Evolutionary conservation across 1,140 invertebrate species (phyloP).

Genomic region (Chironomus striatipennis): DNA sequence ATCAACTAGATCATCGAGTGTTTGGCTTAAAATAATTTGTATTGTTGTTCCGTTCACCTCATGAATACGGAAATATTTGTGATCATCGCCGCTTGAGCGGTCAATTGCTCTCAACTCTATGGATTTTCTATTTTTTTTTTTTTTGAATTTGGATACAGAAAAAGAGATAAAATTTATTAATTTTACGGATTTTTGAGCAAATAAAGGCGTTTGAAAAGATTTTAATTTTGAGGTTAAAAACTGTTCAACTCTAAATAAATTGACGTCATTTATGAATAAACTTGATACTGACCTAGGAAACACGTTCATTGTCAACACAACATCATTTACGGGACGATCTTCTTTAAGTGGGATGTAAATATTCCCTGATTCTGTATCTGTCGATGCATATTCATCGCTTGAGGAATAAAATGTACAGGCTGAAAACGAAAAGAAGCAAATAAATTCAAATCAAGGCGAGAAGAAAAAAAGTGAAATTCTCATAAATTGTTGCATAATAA

Average conservation of each 20-base stretch:
- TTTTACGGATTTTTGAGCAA: not conserved
- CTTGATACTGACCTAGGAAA: not conserved
- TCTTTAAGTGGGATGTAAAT: not conserved
- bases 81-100: slow-evolving; percentile 31
- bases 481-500: not conserved
- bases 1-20: slow-evolving; percentile 70
- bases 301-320: not conserved
- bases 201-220: too few relatives aligned
- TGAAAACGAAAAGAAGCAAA: not conserved
- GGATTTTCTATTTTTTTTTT: slow-evolving; percentile 29
- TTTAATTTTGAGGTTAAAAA: too few relatives aligned
- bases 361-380: not conserved
- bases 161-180: not conserved
- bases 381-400: not conserved
- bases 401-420: not conserved
- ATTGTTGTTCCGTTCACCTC: slow-evolving; percentile 58
- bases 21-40: slow-evolving; percentile 60
- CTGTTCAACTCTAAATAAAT: too few relatives aligned
- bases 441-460: not conserved
- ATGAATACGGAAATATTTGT: slow-evolving; percentile 37
- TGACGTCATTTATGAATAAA: too few relatives aligned
- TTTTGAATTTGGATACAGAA: not conserved
- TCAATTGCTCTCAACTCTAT: slow-evolving; percentile 33
- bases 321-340: not conserved
- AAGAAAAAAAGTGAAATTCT: too few relatives aligned